Evolutionary conservation across 2,888 invertebrate species (phyloP), one percentile per base, ranked within the genome.

Genomic region (Pandemis heparana): DNA sequence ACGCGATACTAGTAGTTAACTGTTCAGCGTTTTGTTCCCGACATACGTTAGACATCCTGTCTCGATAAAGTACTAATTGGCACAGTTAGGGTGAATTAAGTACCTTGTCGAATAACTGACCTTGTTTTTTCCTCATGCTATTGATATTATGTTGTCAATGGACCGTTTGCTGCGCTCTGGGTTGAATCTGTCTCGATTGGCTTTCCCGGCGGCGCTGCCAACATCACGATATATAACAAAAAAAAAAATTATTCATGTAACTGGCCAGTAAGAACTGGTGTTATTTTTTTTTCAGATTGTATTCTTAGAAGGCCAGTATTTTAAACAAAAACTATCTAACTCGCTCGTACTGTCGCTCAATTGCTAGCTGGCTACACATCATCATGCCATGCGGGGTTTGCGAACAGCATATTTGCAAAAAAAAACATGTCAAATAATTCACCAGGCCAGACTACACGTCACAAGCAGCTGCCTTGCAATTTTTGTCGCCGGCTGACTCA

Each of bases 401-500:
- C 56, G 23, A 56, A 56, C 16, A 53, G 9, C 8, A 56, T 16
- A 9, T 41, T 41, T 8, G 10, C 41, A 12, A 62, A 62, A 61
- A 61, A 32, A 41, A 62, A 14, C 18, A 62, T 32, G 46, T 63
- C 63, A 63, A 63, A 63, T 63, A 63, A 63, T 63, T 63, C 63
- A 63, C 66, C 53, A 53, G 48, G 18, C 51, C 65, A 51, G 51
- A 38, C 51, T 32, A 9, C 46, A 65, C 53, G 53, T 63, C 39
- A 38, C 16, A 12, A 38, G 14, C 71, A 71, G 69, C 68, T 74
- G 66, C 67, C 68, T 75, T 65, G 77, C 77, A 70, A 72, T 76
- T 77, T 72, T 71, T 63, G 62, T 59, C 71, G 38, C 68, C 56
- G 18, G 43, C 59, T 75, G 75, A 75, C 70, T 77, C 75, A 76